Evolutionary conservation across 2,888 invertebrate genomes (phyloP), one percentile per base, ranked within the genome.

Genomic region (Agapostemon virescens): DNA sequence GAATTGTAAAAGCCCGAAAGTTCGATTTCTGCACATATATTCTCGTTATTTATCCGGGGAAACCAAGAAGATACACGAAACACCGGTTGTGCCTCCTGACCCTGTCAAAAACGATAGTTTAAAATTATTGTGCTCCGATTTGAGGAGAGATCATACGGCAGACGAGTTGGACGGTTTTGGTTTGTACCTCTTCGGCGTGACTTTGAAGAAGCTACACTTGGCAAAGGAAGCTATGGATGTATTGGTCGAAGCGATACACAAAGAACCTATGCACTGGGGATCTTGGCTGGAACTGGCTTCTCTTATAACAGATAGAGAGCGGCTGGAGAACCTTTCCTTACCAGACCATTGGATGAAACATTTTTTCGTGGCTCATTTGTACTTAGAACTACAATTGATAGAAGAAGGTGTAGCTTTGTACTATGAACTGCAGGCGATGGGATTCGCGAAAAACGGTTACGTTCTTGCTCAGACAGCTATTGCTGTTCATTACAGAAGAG

Each of bases 261-360:
- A 95, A 61, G 95, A 96, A 74, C 98, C 98, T 0, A 95, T 97
- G 89, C 95, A 98, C 80, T 99, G 99, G 99, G 96, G 98, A 61
- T 97, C 98, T 0, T 99, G 99, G 98, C 94, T 97, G 49, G 98
- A 99, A 92, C 93, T 99, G 20, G 96, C 98, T 0, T 95, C 96
- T 13, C 93, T 99, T 1, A 96, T 99, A 73, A 95, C 95, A 82
- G 97, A 97, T 88, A 96, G 96, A 92, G 97, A 97, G 89, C 96
- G 96, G 70, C 90, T 96, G 30, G 94, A 95, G 79, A 93, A 94
- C 4, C 91, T 96, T 6, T 94, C 94, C 77, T 92, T 96, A 61
- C 98, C 98, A 0, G 95, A 96, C 85, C 98, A 98, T 93, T 99
- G 99, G 99, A 98, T 99, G 95, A 96, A 97, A 92, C 95, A 97